These are phyloP conservation scores for Tethya wilhelma DNA, from an alignment of 37 sponge, comb jelly and placozoan species.

Conservation along the genomic window DNA sequence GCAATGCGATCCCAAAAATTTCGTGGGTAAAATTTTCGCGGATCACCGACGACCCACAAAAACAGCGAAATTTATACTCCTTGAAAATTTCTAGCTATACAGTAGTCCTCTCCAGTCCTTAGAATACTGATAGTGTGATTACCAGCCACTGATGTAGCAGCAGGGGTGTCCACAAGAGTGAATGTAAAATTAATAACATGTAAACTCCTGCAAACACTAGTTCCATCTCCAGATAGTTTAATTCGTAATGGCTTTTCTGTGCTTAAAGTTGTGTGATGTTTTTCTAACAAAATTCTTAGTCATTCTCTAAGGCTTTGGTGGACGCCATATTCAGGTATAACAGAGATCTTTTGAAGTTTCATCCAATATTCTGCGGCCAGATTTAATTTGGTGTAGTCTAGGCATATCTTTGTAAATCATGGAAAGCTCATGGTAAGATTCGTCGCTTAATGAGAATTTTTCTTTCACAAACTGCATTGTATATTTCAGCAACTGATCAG, in stretches of 20 bases:
- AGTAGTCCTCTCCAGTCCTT: slow-evolving; percentile 2
- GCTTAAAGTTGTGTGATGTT: not conserved
- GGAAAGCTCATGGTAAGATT: slow-evolving; percentile 20
- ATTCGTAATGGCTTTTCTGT: not conserved
- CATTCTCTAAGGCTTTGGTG: not conserved
- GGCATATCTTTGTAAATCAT: slow-evolving; percentile 1
- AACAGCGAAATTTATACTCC: too few relatives aligned
- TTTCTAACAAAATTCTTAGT: not conserved
- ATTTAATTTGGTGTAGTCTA: not conserved
- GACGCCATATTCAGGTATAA: not conserved
- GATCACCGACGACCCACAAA: too few relatives aligned
- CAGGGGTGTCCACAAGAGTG: slow-evolving; percentile 5
- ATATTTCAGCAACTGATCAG: not conserved
- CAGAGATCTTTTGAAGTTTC: not conserved
- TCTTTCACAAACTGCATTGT: slow-evolving; percentile 23
- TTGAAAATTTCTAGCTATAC: too few relatives aligned
- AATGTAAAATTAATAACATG: slow-evolving; percentile 26
- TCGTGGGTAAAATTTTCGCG: too few relatives aligned
- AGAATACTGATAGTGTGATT: slow-evolving; percentile 23
- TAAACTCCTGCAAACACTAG: not conserved
- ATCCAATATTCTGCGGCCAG: not conserved
- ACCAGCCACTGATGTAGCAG: slow-evolving; percentile 11
- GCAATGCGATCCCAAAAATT: too few relatives aligned
- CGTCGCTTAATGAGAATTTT: not conserved
- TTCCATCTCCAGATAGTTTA: slow-evolving; percentile 32